Conservation (phyloP, 2,888 invertebrate genomes). For the Limnephilus auricula region DNA sequence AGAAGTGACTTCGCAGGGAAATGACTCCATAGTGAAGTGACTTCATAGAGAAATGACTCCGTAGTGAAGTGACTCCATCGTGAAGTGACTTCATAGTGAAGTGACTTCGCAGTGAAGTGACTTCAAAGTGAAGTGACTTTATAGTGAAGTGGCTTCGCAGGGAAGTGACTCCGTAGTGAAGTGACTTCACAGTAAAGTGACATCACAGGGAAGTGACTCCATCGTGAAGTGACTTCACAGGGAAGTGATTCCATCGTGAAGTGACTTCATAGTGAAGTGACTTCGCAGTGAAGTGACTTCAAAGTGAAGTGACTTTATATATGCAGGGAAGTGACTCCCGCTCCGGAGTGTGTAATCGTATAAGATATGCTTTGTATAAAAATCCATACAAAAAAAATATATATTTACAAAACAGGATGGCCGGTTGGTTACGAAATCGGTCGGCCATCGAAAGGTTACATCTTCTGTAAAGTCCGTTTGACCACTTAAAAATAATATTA, state of each 20-base stretch:
- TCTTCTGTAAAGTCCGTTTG: slow-evolving; percentile 22
- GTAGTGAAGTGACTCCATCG: not conserved
- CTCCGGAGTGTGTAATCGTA: slow-evolving; percentile 26
- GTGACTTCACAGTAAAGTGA: not conserved
- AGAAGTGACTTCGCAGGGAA: not conserved
- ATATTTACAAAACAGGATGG: slow-evolving; percentile 56
- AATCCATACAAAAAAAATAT: slow-evolving; percentile 59
- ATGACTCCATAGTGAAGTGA: not conserved
- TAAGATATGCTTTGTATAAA: slow-evolving; percentile 59
- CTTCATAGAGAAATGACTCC: not conserved
- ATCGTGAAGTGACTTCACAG: not conserved
- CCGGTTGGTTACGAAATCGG: slow-evolving; percentile 6
- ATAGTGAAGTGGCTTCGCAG: not conserved
- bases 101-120: not conserved
- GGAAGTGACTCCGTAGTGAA: too few species aligned
- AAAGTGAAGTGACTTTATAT: not conserved
- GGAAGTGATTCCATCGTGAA: not conserved
- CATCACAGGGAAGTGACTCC: not conserved
- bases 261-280: not conserved
- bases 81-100: not conserved
- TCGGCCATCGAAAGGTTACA: slow-evolving; percentile 22
- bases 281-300: too few species aligned
- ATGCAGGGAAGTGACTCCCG: not conserved
- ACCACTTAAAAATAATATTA: slow-evolving; percentile 52
- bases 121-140: not conserved